Percentiles rank a stretch among this genome's conserved stretches.
Conservation (phyloP, 92 coral and sea anemone genomes). For the Chrysogorgia sp. region DNA sequence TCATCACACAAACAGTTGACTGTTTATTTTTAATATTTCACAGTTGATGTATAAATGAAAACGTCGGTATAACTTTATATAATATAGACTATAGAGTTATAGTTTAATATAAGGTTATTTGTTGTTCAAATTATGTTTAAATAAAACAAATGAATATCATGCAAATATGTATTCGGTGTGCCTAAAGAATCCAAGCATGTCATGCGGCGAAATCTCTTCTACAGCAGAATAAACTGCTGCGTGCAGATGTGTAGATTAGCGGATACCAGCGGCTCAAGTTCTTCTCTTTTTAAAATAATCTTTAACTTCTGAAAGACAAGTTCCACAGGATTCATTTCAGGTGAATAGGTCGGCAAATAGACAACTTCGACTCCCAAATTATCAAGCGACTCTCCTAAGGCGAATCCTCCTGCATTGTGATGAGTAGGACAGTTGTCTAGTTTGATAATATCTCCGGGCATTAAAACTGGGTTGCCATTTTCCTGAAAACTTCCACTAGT, state of each 20-base stretch:
- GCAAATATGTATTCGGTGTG: too few species aligned
- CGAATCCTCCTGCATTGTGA: slow-evolving; percentile 43
- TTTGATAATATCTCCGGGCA: slow-evolving; percentile 48
- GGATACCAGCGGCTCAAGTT: slow-evolving; percentile 34
- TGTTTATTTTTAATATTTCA: too few species aligned
- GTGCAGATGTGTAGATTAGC: slow-evolving; percentile 49
- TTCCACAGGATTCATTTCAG: slow-evolving; percentile 62
- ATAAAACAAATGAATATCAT: too few species aligned
- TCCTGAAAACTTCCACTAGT: slow-evolving; percentile 29
- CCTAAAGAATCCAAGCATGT: slow-evolving; percentile 43
- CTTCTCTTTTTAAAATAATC: slow-evolving; percentile 40
- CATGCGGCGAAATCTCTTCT: slow-evolving; percentile 32
- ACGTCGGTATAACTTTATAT: too few species aligned
- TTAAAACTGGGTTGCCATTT: slow-evolving; percentile 41
- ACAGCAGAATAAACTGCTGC: slow-evolving; percentile 53
- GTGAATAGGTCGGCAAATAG: slow-evolving; percentile 62
- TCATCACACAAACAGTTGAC: too few species aligned
- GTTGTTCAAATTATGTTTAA: too few species aligned
- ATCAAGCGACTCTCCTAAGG: slow-evolving; percentile 62
- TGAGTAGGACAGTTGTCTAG: slow-evolving; percentile 58
- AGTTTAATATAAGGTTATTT: too few species aligned
- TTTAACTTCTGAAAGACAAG: slow-evolving; percentile 61
- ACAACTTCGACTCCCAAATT: slow-evolving; percentile 42
- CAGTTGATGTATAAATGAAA: too few species aligned
- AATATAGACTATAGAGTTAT: too few species aligned